These are phyloP conservation scores for Chionomys nivalis DNA, from an alignment of 2,113 vertebrate genomes.

Conservation along the genomic window DNA sequence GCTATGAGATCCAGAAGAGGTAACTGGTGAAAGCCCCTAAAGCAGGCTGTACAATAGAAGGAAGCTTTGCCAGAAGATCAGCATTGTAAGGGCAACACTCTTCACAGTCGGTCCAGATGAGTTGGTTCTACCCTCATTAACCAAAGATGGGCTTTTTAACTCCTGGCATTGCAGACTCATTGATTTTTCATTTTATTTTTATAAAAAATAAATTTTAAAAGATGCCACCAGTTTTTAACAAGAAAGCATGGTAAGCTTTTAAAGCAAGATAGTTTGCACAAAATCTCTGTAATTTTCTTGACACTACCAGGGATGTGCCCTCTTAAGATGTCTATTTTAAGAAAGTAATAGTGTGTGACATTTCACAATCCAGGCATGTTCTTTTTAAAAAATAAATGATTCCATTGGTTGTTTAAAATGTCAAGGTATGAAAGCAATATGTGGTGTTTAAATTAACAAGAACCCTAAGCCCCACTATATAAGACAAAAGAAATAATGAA, in stretches of 20 bases:
- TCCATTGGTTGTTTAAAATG: conserved; percentile 67
- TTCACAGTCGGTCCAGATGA: neutral
- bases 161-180: neutral
- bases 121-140: neutral
- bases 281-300: neutral
- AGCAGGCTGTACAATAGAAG: neutral
- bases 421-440: conserved; percentile 61
- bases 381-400: conserved; percentile 39
- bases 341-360: conserved; percentile 65
- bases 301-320: neutral
- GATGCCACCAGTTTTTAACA: conserved; percentile 15
- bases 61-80: neutral
- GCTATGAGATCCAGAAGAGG: neutral
- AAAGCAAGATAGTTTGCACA: conserved; percentile 8
- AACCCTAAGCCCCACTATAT: neutral
- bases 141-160: conserved; percentile 7
- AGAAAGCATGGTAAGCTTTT: conserved; percentile 35
- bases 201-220: conserved; percentile 48
- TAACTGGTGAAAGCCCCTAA: neutral
- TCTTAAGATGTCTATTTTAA: conserved; percentile 57
- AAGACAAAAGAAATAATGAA: neutral
- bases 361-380: conserved; percentile 66
- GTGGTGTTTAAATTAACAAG: conserved; percentile 63
- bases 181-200: conserved; percentile 20
- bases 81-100: neutral